Evolutionary conservation across 1,140 invertebrate genomes (phyloP).

Genomic region (Halyomorpha halys): DNA sequence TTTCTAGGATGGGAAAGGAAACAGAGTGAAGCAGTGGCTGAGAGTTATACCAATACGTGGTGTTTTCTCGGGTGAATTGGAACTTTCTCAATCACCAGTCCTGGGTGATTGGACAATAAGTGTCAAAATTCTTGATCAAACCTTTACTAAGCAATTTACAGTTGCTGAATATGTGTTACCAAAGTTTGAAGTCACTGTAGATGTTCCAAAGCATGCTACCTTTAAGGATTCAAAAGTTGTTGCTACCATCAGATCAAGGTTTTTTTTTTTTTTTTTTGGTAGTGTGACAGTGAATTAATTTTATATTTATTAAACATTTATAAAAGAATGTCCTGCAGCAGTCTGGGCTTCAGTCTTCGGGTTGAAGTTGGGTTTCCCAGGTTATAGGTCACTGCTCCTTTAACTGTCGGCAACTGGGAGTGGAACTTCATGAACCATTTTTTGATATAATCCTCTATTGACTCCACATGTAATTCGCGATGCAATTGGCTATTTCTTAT

Average conservation of each 20-base stretch:
- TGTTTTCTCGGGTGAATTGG: slow-evolving; percentile 65
- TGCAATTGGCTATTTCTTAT: too few relatives aligned
- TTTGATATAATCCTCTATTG: too few relatives aligned
- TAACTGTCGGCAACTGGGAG: too few relatives aligned
- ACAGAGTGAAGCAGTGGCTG: slow-evolving; percentile 70
- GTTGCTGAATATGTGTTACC: slow-evolving; percentile 88
- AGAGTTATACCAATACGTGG: slow-evolving; percentile 57
- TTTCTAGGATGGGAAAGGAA: slow-evolving; percentile 62
- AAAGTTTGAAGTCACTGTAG: slow-evolving; percentile 78
- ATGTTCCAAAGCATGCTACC: slow-evolving; percentile 66
- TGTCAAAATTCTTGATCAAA: slow-evolving; percentile 49
- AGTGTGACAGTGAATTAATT: too few relatives aligned
- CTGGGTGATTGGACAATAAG: slow-evolving; percentile 84
- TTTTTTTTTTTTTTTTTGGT: too few relatives aligned
- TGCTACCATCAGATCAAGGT: slow-evolving; percentile 75
- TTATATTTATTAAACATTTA: too few relatives aligned
- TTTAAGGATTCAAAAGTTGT: slow-evolving; percentile 66
- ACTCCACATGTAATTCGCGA: too few relatives aligned
- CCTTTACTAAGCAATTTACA: slow-evolving; percentile 57
- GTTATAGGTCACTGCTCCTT: too few relatives aligned
- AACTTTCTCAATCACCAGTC: slow-evolving; percentile 72
- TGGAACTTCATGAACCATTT: too few relatives aligned
- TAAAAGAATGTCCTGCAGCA: too few relatives aligned
- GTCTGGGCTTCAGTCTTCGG: too few relatives aligned
- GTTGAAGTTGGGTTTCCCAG: too few relatives aligned